Conservation (phyloP, 2,888 invertebrate genomes). For the Protodeltote pygarga region DNA sequence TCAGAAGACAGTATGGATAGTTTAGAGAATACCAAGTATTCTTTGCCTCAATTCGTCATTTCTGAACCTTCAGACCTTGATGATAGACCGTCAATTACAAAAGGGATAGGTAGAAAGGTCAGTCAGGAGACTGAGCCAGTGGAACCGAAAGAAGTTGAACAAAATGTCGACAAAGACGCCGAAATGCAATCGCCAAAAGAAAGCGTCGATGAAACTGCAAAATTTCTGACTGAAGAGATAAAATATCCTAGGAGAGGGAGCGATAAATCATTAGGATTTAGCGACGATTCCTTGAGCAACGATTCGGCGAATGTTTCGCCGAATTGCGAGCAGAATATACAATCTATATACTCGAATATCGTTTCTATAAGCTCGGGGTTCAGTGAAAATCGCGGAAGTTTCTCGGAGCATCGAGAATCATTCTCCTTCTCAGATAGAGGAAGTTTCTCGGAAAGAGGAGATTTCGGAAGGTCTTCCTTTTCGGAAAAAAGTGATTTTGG, state of each 20-base stretch:
- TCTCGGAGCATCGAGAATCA: constrained; percentile 80
- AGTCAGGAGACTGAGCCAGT: constrained; percentile 88
- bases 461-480: constrained; percentile 76
- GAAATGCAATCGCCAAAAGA: constrained; percentile 78
- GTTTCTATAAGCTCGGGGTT: constrained; percentile 88
- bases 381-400: constrained; percentile 84
- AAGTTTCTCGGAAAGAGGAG: constrained; percentile 80
- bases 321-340: constrained; percentile 82
- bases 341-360: constrained; percentile 83
- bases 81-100: constrained; percentile 92
- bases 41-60: constrained; percentile 89
- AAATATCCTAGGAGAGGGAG: constrained; percentile 88
- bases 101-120: constrained; percentile 91
- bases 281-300: constrained; percentile 91
- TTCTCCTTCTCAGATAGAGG: constrained; percentile 83
- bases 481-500: constrained; percentile 87
- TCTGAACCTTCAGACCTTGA: constrained; percentile 90
- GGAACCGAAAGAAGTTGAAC: constrained; percentile 50
- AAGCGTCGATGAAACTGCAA: constrained; percentile 61
- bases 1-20: constrained; percentile 91
- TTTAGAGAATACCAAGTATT: constrained; percentile 86
- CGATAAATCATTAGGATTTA: constrained; percentile 90
- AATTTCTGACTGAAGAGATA: constrained; percentile 66
- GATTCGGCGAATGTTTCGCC: constrained; percentile 87
- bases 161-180: constrained; percentile 56